Evolutionary conservation across 1,140 invertebrate genomes (phyloP).

Genomic region (Aphaenogaster ashmeadi): DNA sequence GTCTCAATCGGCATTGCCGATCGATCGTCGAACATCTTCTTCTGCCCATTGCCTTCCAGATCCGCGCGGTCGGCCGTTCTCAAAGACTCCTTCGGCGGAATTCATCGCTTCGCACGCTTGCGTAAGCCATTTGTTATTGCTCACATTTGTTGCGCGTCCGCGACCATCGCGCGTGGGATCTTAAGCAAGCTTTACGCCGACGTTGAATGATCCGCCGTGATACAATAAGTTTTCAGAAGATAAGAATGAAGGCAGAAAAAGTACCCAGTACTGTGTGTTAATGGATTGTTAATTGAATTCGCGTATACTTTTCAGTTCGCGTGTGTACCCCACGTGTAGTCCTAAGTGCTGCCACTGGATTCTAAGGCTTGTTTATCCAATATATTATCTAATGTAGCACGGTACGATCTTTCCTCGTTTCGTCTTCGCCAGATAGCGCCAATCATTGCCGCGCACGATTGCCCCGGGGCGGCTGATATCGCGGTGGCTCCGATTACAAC

Average conservation of each 20-base stretch:
- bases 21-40: constrained; percentile 76
- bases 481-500: constrained; percentile 20
- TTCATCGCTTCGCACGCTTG: constrained; percentile 42
- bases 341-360: background rate
- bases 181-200: background rate
- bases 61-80: constrained; percentile 48
- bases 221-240: background rate
- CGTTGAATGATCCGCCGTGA: constrained; percentile 7
- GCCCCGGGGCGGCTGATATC: constrained; percentile 21
- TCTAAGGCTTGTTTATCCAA: constrained; percentile 5
- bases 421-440: constrained; percentile 19
- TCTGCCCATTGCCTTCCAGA: constrained; percentile 67
- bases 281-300: constrained; percentile 1
- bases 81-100: constrained; percentile 54
- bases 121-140: constrained; percentile 39
- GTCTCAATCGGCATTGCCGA: constrained; percentile 84
- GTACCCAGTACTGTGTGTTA: background rate
- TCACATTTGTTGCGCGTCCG: constrained; percentile 37
- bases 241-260: background rate
- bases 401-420: constrained; percentile 10
- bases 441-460: constrained; percentile 53
- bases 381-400: background rate
- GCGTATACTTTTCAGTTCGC: background rate
- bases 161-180: constrained; percentile 23
- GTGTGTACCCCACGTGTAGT: background rate